These are phyloP conservation scores for Entelurus aequoreus DNA, from an alignment of 2,113 vertebrate species.

Conservation along the genomic window DNA sequence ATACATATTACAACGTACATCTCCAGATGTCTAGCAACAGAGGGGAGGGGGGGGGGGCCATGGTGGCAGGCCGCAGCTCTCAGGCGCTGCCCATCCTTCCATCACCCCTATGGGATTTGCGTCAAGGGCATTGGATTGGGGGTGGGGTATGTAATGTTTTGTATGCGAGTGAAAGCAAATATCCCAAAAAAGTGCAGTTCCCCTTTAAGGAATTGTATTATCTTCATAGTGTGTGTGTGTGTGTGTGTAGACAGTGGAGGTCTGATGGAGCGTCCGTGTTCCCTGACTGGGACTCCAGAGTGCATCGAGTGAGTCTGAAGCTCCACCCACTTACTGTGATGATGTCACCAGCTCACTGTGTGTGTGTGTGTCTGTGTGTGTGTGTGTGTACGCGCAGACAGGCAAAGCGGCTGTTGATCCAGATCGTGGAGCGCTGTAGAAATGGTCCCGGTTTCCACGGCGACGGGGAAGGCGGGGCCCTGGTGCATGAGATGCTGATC, in stretches of 20 bases:
- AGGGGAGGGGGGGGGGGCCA: no score
- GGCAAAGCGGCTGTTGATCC: constrained; percentile 89
- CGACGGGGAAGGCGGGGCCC: constrained; percentile 81
- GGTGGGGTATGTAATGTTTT: no score
- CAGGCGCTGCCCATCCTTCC: no score
- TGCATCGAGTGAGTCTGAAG: constrained; percentile 87
- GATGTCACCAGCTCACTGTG: constrained; percentile 1
- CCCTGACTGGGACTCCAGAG: constrained; percentile 88
- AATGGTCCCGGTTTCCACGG: constrained; percentile 87
- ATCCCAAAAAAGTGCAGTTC: no score
- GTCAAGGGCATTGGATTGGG: no score
- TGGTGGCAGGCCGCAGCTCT: no score
- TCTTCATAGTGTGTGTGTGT: constrained; percentile 16
- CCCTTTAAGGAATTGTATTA: neutral
- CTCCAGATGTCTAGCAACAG: no score
- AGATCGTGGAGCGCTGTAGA: constrained; percentile 93
- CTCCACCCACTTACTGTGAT: neutral
- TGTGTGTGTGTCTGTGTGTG: constrained; percentile 1
- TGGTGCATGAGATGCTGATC: constrained; percentile 88
- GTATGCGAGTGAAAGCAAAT: no score
- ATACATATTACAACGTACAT: no score
- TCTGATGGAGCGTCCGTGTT: constrained; percentile 90
- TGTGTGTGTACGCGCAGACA: constrained; percentile 68
- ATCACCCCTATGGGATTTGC: no score
- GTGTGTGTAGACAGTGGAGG: constrained; percentile 83